Base-by-base conservation (phyloP, 2,888 invertebrate genomes). In the Macrosoma leucophasiata region DNA sequence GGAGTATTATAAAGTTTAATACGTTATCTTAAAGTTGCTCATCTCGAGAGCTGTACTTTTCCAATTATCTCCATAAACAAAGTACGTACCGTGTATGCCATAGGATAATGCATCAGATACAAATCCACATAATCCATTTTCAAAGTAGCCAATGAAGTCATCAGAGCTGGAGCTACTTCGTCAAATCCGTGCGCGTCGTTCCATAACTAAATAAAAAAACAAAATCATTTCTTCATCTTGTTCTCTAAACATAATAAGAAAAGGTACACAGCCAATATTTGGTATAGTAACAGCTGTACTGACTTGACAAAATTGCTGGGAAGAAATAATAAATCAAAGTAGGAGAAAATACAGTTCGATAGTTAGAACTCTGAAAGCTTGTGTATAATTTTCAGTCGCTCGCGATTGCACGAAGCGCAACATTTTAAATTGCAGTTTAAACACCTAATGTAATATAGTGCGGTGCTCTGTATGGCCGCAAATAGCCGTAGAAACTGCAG, bases 101-200 rank as follows among this genome's bases (percentile, higher is more conserved):
- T 86, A 3, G 93, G 93, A 86, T 91, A 90, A 62, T 95, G 94
- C 58, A 95, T 90, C 29, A 95, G 79, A 65, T 92, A 94, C 5
- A 93, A 76, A 67, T 95, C 94, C 12, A 94, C 73, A 55, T 93
- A 94, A n/a, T 90, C 87, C 31, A 93, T 61, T 8, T 88, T 87
- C 23, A 95, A 77, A 44, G 88, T 79, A 5, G 75, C 56, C 20
- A 94, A 59, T 8, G 91, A 89, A 43, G 86, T 85, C 48, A 85
- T 86, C 36, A 92, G 67, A 2, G 89, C 89, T 5, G 87, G 84
- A 32, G 88, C 81, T 6, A 94, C 94, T 29, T 90, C 72, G 1
- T 88, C 84, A 4, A 86, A 85, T 41, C 86, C 86, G 55, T 94
- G 94, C 12, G 70, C 69, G 35, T 77, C 69, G 48, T 78, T 79